Conservation (phyloP, 2,113 vertebrate genomes). For the Percina caprodes region DNA sequence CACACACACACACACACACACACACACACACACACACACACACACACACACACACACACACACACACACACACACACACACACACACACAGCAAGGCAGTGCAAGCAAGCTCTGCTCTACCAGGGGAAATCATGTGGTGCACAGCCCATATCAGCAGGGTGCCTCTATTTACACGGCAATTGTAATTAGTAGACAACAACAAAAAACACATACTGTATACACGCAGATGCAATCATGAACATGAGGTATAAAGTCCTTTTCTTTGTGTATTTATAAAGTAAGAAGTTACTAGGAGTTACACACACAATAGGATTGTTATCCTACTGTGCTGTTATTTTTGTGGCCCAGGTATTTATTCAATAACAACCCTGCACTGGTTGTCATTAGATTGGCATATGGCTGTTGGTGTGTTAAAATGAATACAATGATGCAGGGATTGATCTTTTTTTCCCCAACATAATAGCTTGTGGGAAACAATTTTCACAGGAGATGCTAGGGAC, state of each 20-base stretch:
- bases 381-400: conserved; percentile 33
- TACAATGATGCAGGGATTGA: conserved; percentile 41
- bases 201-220: neutral
- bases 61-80: conserved; percentile 17
- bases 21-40: neutral
- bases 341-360: conserved; percentile 30
- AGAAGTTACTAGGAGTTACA: neutral
- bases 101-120: conserved; percentile 74
- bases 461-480: conserved; percentile 51
- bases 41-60: conserved; percentile 18
- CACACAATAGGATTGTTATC: neutral
- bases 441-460: conserved; percentile 43
- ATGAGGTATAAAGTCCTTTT: neutral
- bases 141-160: conserved; percentile 75
- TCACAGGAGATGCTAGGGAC: conserved; percentile 17
- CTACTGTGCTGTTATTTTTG: conserved; percentile 5
- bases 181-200: conserved; percentile 76
- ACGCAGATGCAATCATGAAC: conserved; percentile 1
- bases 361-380: conserved; percentile 7
- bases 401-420: conserved; percentile 44
- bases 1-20: conserved; percentile 30
- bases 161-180: conserved; percentile 78
- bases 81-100: conserved; percentile 44
- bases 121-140: conserved; percentile 82
- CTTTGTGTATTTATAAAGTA: conserved; percentile 6